These are phyloP conservation scores for Anneissia japonica DNA, from an alignment of 35 echinoderm and acorn worm genomes.

Conservation along the genomic window DNA sequence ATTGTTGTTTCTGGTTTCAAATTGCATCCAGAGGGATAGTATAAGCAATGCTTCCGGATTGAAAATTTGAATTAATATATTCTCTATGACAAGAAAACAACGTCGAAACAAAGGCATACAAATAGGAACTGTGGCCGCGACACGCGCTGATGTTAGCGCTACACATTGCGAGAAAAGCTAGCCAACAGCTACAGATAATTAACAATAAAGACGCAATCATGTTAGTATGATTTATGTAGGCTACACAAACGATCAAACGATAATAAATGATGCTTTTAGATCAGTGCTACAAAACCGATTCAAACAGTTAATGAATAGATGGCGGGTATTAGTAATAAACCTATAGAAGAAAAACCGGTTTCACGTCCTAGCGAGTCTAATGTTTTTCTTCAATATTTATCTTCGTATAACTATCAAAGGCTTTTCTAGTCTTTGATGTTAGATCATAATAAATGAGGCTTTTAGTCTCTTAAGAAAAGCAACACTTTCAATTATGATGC, in stretches of 20 bases:
- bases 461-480: slow-evolving; percentile 1
- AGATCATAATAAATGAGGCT: not conserved
- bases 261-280: slow-evolving; percentile 2
- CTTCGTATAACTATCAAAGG: slow-evolving; percentile 1
- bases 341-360: slow-evolving; percentile 1
- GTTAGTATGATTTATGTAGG: not conserved
- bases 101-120: not conserved
- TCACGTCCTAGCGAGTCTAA: not conserved
- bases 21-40: not conserved
- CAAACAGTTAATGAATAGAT: not conserved
- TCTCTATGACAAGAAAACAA: not conserved
- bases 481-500: not conserved
- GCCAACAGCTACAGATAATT: not conserved
- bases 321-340: not conserved
- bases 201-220: not conserved
- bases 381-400: not conserved
- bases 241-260: not conserved
- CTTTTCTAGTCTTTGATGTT: not conserved
- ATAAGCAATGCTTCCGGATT: not conserved
- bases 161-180: not conserved
- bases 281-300: not conserved
- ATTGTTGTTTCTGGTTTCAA: not conserved
- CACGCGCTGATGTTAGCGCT: not conserved
- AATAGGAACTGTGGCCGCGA: not conserved
- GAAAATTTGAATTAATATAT: not conserved